Conservation (phyloP, 2,797 vertebrate genomes). For the Chelmon rostratus region DNA sequence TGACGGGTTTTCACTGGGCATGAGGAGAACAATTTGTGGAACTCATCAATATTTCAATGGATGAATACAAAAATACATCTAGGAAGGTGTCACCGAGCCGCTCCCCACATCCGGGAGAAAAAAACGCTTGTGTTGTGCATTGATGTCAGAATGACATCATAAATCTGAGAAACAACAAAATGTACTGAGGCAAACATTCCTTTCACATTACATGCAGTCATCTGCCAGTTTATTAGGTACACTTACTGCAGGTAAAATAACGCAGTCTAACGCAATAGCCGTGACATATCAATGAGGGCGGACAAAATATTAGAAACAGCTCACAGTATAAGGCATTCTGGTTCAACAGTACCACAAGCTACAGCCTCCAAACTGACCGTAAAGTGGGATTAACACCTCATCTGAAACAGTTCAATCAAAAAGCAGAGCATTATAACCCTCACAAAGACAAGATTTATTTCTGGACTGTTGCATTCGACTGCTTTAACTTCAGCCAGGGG, state of each 20-base stretch:
- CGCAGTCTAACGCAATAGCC: background rate
- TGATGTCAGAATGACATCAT: conserved; percentile 20
- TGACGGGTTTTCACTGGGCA: conserved; percentile 34
- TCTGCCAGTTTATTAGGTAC: background rate
- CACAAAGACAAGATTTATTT: background rate
- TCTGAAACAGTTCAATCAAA: background rate
- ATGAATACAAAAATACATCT: conserved; percentile 57
- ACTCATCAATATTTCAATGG: conserved; percentile 67
- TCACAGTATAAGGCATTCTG: background rate
- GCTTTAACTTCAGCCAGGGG: background rate
- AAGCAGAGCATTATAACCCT: background rate
- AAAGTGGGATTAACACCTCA: background rate
- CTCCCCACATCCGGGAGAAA: background rate
- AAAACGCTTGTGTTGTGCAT: background rate
- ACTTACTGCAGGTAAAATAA: background rate
- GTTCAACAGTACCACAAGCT: background rate
- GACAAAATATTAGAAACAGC: background rate
- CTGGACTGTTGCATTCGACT: background rate
- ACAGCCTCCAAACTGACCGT: background rate
- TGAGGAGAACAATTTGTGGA: conserved; percentile 23
- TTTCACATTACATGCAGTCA: background rate
- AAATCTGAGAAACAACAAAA: conserved; percentile 7
- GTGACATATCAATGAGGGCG: background rate
- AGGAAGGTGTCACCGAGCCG: conserved; percentile 41
- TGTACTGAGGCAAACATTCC: conserved; percentile 3